Percentiles rank a stretch among this genome's conserved stretches.
Evolutionary conservation across 2,888 invertebrate genomes (phyloP).

Genomic region (Tubulanus polymorphus): DNA sequence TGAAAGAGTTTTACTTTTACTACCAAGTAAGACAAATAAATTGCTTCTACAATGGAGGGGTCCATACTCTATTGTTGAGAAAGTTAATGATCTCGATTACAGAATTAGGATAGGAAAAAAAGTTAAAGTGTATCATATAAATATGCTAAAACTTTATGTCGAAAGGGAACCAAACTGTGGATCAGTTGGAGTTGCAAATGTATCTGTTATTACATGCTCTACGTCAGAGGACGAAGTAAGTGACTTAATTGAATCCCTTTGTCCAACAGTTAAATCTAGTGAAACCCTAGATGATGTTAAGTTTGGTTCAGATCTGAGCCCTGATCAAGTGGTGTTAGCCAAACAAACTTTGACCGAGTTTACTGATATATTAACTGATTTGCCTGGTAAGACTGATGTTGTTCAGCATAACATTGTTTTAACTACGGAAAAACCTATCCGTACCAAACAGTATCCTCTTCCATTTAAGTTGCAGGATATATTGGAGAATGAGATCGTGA

Average conservation of each 20-base stretch:
- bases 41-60: slow-evolving; percentile 17
- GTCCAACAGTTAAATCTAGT: too few relatives aligned
- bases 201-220: too few relatives aligned
- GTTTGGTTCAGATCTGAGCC: not conserved
- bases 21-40: slow-evolving; percentile 13
- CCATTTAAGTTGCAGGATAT: too few relatives aligned
- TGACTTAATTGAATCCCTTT: too few relatives aligned
- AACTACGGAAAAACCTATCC: slow-evolving; percentile 6
- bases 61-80: slow-evolving; percentile 10
- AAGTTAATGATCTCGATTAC: slow-evolving; percentile 9
- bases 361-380: slow-evolving; percentile 6
- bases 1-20: slow-evolving; percentile 10
- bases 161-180: too few relatives aligned
- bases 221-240: too few relatives aligned
- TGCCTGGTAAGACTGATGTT: slow-evolving; percentile 4
- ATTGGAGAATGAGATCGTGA: too few relatives aligned
- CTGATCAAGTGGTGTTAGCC: not conserved
- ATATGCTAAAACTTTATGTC: slow-evolving; percentile 9
- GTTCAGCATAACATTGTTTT: slow-evolving; percentile 9
- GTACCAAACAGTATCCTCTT: slow-evolving; percentile 11
- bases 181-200: too few relatives aligned
- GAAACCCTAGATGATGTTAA: not conserved
- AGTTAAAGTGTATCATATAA: slow-evolving; percentile 4
- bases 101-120: slow-evolving; percentile 9
- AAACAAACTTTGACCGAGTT: not conserved